Evolutionary conservation across 1,140 invertebrate genomes (phyloP).

Genomic region (Drosophila asahinai): DNA sequence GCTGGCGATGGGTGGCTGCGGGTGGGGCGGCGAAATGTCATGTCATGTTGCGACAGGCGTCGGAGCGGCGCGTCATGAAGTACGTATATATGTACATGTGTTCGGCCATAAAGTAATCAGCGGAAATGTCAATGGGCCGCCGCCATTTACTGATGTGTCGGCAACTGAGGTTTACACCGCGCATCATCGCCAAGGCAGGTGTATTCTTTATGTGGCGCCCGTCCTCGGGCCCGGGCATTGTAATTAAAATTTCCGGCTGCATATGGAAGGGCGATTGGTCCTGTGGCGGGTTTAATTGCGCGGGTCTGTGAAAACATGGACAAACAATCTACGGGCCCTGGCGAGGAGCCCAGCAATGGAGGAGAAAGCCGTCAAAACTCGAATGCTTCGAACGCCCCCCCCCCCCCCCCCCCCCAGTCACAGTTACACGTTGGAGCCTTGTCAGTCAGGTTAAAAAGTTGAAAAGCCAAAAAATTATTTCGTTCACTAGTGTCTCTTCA

Average conservation of each 20-base stretch:
- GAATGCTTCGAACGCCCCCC: background rate
- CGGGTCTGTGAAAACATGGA: conserved; percentile 17
- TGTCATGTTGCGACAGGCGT: conserved; percentile 75
- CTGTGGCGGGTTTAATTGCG: conserved; percentile 64
- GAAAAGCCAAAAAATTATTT: conserved; percentile 14
- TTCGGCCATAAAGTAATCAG: conserved; percentile 80
- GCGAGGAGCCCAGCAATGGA: conserved; percentile 23
- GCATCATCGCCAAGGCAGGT: conserved; percentile 49
- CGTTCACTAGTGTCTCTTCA: conserved; percentile 8
- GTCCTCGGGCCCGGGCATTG: conserved; percentile 43
- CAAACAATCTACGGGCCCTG: conserved; percentile 52
- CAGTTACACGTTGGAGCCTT: conserved; percentile 19
- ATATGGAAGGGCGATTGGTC: conserved; percentile 61
- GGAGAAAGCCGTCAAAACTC: background rate
- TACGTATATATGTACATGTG: conserved; percentile 24
- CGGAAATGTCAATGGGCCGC: conserved; percentile 81
- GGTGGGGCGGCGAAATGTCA: conserved; percentile 64
- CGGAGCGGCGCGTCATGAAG: conserved; percentile 55
- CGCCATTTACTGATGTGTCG: conserved; percentile 82
- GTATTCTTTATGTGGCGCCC: conserved; percentile 29
- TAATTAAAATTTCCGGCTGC: conserved; percentile 78
- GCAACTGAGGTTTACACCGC: conserved; percentile 75
- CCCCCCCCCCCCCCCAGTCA: background rate
- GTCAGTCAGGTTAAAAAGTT: conserved; percentile 10
- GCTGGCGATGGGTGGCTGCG: background rate